A percentile compares a stretch with the other conserved stretches of the same genome.
phyloP scores from a whole-genome alignment of 2,113 vertebrate genomes.

The Mustelus asterias region DNA sequence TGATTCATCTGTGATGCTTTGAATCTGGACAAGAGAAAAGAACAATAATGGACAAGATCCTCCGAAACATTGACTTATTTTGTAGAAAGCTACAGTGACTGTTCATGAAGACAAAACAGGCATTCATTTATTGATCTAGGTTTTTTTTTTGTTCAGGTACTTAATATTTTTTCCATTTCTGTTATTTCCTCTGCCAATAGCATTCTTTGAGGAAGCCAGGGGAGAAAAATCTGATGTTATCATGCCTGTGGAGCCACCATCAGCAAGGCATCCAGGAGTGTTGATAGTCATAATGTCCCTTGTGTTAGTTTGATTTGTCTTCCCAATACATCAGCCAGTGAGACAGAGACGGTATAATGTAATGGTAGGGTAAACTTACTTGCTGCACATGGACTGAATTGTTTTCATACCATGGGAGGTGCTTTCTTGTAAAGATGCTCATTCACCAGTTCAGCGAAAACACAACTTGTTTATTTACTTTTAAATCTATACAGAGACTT shows the following conservation, averaged over 20 bases:
- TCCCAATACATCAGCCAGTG: too few species aligned
- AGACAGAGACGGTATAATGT: background rate
- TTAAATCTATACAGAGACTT: too few species aligned
- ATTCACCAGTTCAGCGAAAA: too few species aligned
- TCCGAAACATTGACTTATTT: background rate
- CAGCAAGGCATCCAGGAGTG: background rate
- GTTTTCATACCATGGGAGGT: background rate
- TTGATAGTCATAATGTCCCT: background rate
- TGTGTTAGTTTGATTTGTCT: background rate
- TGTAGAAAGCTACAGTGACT: background rate
- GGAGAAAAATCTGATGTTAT: background rate
- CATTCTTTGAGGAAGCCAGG: background rate
- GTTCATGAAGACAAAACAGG: background rate
- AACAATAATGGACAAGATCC: background rate
- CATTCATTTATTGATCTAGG: background rate
- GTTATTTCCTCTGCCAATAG: background rate
- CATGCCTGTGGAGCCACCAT: background rate
- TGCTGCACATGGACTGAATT: background rate
- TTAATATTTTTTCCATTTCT: background rate
- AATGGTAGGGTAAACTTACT: background rate
- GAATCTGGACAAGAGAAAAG: slow-evolving; percentile 63
- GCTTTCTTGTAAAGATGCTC: background rate
- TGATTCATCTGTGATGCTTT: slow-evolving; percentile 93
- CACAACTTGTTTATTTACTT: too few species aligned
- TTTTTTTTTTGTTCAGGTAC: background rate